These are phyloP conservation scores for Crotalus horridus DNA, from an alignment of 2,113 vertebrate species.

Conservation along the genomic window DNA sequence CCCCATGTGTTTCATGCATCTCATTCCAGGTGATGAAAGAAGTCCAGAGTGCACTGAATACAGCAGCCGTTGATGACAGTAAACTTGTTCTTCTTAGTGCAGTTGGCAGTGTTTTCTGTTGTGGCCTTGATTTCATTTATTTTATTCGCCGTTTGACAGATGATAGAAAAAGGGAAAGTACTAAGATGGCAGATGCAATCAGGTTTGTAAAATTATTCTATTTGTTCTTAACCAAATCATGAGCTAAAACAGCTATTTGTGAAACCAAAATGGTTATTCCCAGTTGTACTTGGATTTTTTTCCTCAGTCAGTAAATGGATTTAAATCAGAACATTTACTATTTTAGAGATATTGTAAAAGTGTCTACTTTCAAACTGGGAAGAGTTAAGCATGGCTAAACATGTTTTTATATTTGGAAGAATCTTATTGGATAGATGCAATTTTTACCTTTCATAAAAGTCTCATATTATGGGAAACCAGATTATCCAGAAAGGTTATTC, in stretches of 20 bases:
- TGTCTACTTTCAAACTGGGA: not conserved
- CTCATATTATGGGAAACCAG: not conserved
- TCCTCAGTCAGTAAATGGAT: not conserved
- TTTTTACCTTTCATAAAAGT: not conserved
- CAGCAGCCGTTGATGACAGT: constrained; percentile 93
- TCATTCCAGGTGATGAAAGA: constrained; percentile 94
- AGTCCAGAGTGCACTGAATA: constrained; percentile 94
- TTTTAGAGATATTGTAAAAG: not conserved
- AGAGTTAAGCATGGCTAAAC: not conserved
- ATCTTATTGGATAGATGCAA: not conserved
- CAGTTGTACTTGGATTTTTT: constrained; percentile 6
- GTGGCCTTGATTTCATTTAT: constrained; percentile 94
- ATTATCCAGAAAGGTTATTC: not conserved
- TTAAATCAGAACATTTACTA: not conserved
- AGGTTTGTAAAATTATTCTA: constrained; percentile 72
- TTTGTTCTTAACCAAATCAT: not conserved
- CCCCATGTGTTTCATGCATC: constrained; percentile 13
- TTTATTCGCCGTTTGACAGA: constrained; percentile 93
- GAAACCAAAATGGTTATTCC: not conserved
- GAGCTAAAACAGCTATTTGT: not conserved
- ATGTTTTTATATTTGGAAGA: not conserved
- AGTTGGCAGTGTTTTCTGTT: constrained; percentile 92
- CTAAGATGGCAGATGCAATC: constrained; percentile 96
- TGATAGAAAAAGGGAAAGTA: constrained; percentile 93
- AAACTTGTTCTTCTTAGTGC: constrained; percentile 91